Base-by-base conservation (phyloP, 2,797 vertebrate species). In the Enteromius paludinosus region DNA sequence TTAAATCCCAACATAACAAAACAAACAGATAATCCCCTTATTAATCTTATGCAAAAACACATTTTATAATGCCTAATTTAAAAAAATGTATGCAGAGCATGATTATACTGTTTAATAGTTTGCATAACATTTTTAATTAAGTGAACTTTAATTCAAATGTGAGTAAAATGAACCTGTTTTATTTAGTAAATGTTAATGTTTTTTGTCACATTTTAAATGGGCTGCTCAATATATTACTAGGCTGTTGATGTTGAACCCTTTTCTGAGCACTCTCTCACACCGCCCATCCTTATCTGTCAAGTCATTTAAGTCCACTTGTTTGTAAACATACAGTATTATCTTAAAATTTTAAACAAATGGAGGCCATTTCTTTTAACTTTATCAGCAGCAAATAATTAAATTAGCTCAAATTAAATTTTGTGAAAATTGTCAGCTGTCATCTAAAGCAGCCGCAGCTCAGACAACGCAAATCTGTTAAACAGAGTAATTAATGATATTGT, bases 371-470 rank as follows among this genome's bases (percentile, higher is more conserved):
- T 81, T 52, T 62, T 72, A 12, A 15, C 33, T 52, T 74, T 59
- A 79, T 69, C 41, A 54, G 73, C 1, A 78, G 76, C 47, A 87
- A 54, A 68, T 82, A 74, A 66, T 86, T 68, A 84, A 64, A 84
- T 85, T 56, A 80, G 70, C 77, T 49, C 65, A 59, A 74, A 30
- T 69, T 45, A 81, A 69, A 78, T 76, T 79, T 15, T 23, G 15
- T 62, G 23, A 35, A 61, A 56, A 68, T 79, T 87, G 88, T 85
- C 87, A 89, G 87, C 87, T 69, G 71, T 74, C 20, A 69, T 79
- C 71, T 79, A 83, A 1, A 52, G 52, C 47, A 69, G 64, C 30
- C 35, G 52, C 66, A 78, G 30, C 30, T 49, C 25, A 17, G 61
- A 72, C 23, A 12, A 28, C 68, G 43, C 11, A 72, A 23, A 62